Conservation (phyloP, 2,888 invertebrate genomes). For the Bellardia bayeri region DNA sequence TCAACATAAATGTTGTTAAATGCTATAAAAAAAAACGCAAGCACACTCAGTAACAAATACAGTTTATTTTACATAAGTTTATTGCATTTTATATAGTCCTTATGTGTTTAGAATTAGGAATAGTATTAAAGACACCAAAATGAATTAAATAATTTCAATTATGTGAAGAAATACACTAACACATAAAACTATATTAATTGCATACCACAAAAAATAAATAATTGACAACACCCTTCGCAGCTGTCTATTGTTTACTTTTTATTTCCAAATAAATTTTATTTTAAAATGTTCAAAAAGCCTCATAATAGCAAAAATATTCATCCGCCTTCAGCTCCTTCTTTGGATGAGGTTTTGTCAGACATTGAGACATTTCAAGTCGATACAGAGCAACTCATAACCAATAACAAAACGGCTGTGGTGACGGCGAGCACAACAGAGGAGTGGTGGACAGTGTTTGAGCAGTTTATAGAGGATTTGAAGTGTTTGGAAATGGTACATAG, state of each 20-base stretch:
- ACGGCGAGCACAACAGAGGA: conserved; percentile 73
- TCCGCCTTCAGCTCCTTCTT: conserved; percentile 78
- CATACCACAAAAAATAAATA: not conserved
- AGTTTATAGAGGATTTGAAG: conserved; percentile 80
- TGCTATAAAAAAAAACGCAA: too few species aligned
- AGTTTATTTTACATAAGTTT: too few species aligned
- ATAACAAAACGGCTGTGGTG: conserved; percentile 49
- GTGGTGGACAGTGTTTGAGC: conserved; percentile 83
- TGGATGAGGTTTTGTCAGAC: conserved; percentile 81
- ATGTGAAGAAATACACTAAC: too few species aligned
- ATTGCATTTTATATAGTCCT: too few species aligned
- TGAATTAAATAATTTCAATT: too few species aligned
- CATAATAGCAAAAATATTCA: conserved; percentile 72
- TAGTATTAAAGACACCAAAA: too few species aligned
- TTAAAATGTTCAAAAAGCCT: conserved; percentile 78
- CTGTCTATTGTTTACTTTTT: conserved; percentile 1
- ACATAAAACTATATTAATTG: not conserved
- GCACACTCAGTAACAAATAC: too few species aligned
- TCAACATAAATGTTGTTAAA: too few species aligned
- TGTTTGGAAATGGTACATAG: conserved; percentile 78
- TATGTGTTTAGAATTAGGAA: too few species aligned
- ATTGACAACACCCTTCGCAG: not conserved
- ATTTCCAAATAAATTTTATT: not conserved
- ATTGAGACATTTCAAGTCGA: conserved; percentile 81
- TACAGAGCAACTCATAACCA: conserved; percentile 39